Evolutionary conservation across 2,888 invertebrate species (phyloP), one percentile per base, ranked within the genome.

Genomic region (Luperina nickerlii): DNA sequence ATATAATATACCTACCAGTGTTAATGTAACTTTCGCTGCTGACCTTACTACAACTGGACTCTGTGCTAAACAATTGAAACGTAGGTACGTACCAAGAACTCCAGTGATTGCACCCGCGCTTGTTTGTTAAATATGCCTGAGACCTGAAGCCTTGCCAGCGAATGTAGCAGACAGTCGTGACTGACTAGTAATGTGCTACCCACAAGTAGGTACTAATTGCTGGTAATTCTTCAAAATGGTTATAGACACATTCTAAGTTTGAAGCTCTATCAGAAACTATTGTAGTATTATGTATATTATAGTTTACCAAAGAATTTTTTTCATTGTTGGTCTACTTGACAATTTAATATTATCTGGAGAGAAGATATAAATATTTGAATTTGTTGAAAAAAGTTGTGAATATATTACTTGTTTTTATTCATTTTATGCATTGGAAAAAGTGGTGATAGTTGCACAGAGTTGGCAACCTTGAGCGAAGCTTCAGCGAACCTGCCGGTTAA

Each of bases 391-490:
- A 45, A 27, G 38, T 38, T 15, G 32, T 51, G 7, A 51, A 78
- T 60, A 51, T 45, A 78, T 60, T 81, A 78, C 27, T 66, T 13
- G 0, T 27, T 38, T 48, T 38, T 62, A 74, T 66, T 70, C 2
- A 84, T 80, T 27, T 74, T 69, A 63, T 54, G 74, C 60, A 74
- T 65, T 42, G 85, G 65, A 45, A 82, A 85, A 60, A 82, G 38
- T 45, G 65, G 60, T 15, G 69, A 11, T 3, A 82, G 24, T 11
- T 84, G 74, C 32, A 82, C 45, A 3, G 24, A 45, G 20, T 73
- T 70, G 32, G 81, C 65, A 18, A 80, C 15, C 15, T 80, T 80
- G 38, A 82, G 85, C 0, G 82, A 80, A 54, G 42, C 63, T 38
- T 84, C 80, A 24, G 74, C 85, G 60, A 82, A 45, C 45, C 24